phyloP scores from a whole-genome alignment of 2,113 vertebrate species.

The Saccopteryx leptura region DNA sequence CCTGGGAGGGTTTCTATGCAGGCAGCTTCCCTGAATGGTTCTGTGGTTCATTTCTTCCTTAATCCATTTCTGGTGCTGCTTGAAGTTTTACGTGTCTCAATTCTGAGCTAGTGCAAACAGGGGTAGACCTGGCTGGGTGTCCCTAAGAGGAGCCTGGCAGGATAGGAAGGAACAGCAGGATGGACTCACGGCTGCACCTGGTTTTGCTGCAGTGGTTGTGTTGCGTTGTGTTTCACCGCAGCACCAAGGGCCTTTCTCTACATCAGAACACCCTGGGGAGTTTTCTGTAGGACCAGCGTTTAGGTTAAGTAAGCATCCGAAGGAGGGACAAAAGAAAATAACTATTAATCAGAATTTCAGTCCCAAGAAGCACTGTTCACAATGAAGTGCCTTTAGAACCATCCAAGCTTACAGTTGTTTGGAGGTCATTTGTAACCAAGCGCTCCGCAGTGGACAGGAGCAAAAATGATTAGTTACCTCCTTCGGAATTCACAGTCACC shows the following conservation, averaged over 20 bases:
- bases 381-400: not conserved
- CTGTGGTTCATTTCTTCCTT: not conserved
- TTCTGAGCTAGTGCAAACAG: not conserved
- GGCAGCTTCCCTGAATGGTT: not conserved
- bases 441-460: not conserved
- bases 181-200: not conserved
- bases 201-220: not conserved
- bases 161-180: not conserved
- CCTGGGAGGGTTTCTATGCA: not conserved
- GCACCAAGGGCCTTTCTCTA: not conserved
- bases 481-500: not conserved
- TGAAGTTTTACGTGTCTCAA: not conserved
- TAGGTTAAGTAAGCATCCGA: conserved; percentile 49
- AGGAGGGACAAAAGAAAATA: conserved; percentile 20
- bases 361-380: not conserved
- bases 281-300: not conserved
- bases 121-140: not conserved
- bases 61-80: not conserved
- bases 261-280: not conserved
- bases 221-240: not conserved
- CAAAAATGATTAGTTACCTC: not conserved
- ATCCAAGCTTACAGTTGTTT: not conserved
- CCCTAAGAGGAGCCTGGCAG: not conserved
- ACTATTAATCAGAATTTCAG: conserved; percentile 28
- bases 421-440: conserved; percentile 15